A percentile compares a stretch with the other conserved stretches of the same genome.
phyloP scores from a whole-genome alignment of 1,140 invertebrate genomes.

The Whitmania pigra region DNA sequence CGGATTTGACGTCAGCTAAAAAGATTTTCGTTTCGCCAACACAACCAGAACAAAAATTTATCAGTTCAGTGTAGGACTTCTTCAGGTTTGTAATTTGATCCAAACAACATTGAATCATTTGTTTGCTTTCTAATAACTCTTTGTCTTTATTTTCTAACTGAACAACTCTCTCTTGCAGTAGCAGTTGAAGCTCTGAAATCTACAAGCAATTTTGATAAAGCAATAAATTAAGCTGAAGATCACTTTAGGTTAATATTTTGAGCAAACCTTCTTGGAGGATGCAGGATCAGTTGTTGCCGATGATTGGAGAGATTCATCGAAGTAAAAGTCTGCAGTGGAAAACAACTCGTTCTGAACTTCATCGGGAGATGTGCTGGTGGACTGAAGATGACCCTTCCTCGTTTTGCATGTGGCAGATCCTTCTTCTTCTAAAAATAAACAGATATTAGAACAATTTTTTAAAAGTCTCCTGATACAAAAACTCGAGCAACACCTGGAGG shows the following conservation, averaged over 20 bases:
- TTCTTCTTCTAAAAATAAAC: background rate
- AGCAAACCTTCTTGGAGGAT: constrained; percentile 27
- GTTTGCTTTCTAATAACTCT: constrained; percentile 17
- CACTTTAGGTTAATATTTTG: background rate
- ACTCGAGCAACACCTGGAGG: too few species aligned
- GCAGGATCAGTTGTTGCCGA: constrained; percentile 38
- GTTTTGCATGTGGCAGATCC: background rate
- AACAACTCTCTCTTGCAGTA: constrained; percentile 35
- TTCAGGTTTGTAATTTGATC: too few species aligned
- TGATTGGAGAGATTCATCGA: constrained; percentile 59
- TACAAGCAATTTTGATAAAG: too few species aligned
- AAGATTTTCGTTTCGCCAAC: too few species aligned
- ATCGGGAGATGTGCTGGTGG: constrained; percentile 22
- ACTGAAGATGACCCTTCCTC: background rate
- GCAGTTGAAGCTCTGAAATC: constrained; percentile 31
- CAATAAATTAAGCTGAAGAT: background rate
- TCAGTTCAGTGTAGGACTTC: too few species aligned
- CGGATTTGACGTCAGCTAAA: too few species aligned
- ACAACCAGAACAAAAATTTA: too few species aligned
- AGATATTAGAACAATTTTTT: too few species aligned
- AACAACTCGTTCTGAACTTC: constrained; percentile 49
- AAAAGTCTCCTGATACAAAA: too few species aligned
- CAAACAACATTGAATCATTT: background rate
- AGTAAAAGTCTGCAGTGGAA: constrained; percentile 66
- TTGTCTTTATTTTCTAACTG: constrained; percentile 26